Conservation (phyloP, 2,113 vertebrate species). For the Hipposideros armiger region DNA sequence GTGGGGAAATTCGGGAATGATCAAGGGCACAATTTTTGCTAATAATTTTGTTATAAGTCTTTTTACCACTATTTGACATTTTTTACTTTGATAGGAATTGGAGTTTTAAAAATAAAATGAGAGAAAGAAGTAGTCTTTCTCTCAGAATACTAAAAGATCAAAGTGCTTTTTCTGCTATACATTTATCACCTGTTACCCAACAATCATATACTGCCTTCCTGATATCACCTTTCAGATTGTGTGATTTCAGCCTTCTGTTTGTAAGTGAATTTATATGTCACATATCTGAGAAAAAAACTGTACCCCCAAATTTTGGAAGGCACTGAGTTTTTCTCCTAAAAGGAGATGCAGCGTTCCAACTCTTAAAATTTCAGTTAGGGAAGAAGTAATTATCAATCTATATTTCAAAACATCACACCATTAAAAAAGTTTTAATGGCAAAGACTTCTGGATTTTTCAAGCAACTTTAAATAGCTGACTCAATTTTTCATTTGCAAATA, state of each 20-base stretch:
- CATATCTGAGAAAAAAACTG: neutral
- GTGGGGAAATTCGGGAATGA: neutral
- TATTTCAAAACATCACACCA: neutral
- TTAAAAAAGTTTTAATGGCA: neutral
- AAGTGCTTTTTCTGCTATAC: neutral
- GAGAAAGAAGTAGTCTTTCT: neutral
- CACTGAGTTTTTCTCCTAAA: neutral
- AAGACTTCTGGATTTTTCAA: neutral
- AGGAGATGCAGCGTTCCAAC: neutral
- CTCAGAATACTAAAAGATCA: neutral
- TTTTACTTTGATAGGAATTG: constrained; percentile 3
- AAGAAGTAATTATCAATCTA: neutral
- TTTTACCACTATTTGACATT: neutral
- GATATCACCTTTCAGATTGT: neutral
- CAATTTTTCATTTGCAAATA: constrained; percentile 42
- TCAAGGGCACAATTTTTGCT: neutral
- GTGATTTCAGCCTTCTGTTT: neutral
- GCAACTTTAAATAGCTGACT: constrained; percentile 1
- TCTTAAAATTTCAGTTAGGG: neutral
- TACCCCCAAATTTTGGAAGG: neutral
- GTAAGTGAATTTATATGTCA: neutral
- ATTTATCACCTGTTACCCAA: neutral
- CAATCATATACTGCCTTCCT: neutral
- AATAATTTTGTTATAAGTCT: neutral
- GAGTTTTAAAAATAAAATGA: constrained; percentile 35